Evolutionary conservation across 1,140 invertebrate species (phyloP), one percentile per base, ranked within the genome.

Genomic region (Drosophila lowei): DNA sequence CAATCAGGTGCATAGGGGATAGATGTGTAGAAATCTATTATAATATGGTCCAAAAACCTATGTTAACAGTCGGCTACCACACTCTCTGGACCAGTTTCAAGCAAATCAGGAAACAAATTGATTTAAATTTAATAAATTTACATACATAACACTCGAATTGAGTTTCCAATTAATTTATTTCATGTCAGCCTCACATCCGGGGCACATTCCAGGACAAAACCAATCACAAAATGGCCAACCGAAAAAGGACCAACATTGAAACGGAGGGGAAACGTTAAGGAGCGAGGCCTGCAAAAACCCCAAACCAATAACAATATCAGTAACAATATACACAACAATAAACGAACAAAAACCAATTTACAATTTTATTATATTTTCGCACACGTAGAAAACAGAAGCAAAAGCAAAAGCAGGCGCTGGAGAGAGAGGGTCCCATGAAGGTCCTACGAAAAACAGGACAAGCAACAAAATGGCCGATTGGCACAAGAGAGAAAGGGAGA

Each of bases 301-400:
- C 34, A 38, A 68, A 49, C 77, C 83, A 83, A 86, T 88, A 88
- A 83, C 78, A 88, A 88, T 86, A 83, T 78, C 83, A 81, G 74
- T 88, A 78, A 74, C 71, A 78, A 77, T 81, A 88, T 81, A 78
- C 70, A 86, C 78, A 88, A 78, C 83, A 75, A 71, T 86, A 88
- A 88, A 83, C 76, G 83, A 76, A 83, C 66, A 77, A 78, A 86
- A 86, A 88, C 83, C 83, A 86, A 86, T 86, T 86, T 86, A 86
- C 83, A 81, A 81, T 86, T 86, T 86, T 86, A 86, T 86, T 86
- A 86, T 86, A 78, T 78, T 86, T 86, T 86, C 61, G 44, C 77
- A 85, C 38, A 53, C 76, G 58, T 56, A 65, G 18, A 42, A 13
- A 25, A 42, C 9, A 38, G 7, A 38, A 13, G 3, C 43, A 46